These are phyloP conservation scores for Crypturellus tataupa DNA, from an alignment of 2,797 vertebrate genomes.

Conservation along the genomic window DNA sequence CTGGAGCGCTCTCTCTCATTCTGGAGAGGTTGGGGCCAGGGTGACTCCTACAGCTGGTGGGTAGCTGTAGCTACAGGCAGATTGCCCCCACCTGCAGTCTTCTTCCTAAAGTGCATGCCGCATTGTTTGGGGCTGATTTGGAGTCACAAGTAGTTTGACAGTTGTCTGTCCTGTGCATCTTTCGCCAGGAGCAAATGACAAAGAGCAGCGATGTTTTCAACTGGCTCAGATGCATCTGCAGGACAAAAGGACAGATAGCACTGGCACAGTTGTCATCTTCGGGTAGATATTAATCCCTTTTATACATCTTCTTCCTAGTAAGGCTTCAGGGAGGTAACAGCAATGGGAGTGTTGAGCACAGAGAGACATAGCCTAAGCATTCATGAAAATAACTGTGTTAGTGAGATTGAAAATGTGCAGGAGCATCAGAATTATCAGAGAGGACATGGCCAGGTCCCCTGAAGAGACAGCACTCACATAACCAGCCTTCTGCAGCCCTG, in stretches of 20 bases:
- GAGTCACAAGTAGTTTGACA: background rate
- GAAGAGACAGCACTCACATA: background rate
- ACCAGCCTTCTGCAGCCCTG: background rate
- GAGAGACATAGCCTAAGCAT: background rate
- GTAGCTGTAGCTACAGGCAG: fast-evolving
- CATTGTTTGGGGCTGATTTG: background rate
- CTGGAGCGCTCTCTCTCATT: background rate
- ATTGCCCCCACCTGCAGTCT: background rate
- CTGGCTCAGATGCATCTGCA: background rate
- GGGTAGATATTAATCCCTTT: background rate
- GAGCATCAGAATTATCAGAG: background rate
- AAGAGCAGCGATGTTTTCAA: background rate
- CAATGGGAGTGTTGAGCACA: background rate
- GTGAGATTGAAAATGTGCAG: background rate
- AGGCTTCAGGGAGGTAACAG: background rate
- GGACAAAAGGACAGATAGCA: background rate
- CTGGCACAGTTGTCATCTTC: background rate
- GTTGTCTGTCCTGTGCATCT: background rate
- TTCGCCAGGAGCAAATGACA: background rate
- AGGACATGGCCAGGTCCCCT: background rate
- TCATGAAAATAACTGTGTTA: background rate
- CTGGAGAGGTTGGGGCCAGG: background rate
- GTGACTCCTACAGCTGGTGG: background rate
- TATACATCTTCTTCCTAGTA: background rate
- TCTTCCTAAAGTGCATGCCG: background rate